Percentiles rank a stretch among this genome's conserved stretches.
phyloP scores from a whole-genome alignment of 1,140 invertebrate genomes.

The Drosophila sp. region DNA sequence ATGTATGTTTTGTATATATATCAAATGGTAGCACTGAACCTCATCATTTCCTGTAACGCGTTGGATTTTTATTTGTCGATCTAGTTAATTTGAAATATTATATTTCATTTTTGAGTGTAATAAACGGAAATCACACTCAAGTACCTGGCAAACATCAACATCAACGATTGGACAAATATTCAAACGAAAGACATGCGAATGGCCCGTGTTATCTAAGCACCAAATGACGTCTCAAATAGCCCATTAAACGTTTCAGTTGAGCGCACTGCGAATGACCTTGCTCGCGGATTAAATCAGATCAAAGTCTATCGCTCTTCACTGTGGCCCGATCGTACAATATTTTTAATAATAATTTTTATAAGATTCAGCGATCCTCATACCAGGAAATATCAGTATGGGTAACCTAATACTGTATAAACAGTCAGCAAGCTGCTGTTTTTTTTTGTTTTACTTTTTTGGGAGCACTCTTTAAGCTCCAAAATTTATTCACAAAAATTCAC shows the following conservation, averaged over 20 bases:
- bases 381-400: constrained; percentile 31
- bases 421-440: neutral
- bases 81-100: no score
- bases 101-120: no score
- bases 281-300: constrained; percentile 61
- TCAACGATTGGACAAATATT: constrained; percentile 7
- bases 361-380: constrained; percentile 22
- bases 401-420: constrained; percentile 15
- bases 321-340: neutral
- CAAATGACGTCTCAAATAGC: constrained; percentile 44
- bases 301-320: constrained; percentile 42
- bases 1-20: neutral
- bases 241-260: constrained; percentile 53
- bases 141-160: neutral
- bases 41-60: constrained; percentile 5
- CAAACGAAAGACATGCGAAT: constrained; percentile 16
- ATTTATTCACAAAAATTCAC: constrained; percentile 11
- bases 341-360: constrained; percentile 1
- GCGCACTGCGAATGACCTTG: constrained; percentile 56
- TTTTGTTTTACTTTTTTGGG: neutral
- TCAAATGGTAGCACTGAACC: constrained; percentile 4
- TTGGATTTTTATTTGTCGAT: constrained; percentile 7
- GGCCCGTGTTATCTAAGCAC: constrained; percentile 34
- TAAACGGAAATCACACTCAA: neutral
- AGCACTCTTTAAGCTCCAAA: neutral